Conservation (phyloP, 2,113 vertebrate genomes). For the Prunella fulvescens region DNA sequence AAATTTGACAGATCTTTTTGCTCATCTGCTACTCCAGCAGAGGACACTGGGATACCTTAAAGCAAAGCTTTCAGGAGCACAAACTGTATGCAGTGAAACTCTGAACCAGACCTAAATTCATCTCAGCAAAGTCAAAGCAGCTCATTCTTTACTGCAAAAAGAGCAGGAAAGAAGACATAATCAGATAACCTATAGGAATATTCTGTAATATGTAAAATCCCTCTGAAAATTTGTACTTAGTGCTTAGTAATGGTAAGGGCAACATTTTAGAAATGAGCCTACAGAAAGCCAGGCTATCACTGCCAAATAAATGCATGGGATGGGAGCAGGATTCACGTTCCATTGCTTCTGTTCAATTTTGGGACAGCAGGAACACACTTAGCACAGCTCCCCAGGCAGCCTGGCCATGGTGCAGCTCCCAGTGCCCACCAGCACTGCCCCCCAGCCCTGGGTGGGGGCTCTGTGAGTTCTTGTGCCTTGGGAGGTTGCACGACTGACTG, state of each 20-base stretch:
- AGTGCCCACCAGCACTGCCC: not conserved
- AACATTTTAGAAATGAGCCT: not conserved
- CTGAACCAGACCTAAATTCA: not conserved
- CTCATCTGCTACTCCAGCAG: not conserved
- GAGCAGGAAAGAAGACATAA: not conserved
- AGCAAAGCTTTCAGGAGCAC: not conserved
- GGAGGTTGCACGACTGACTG: not conserved
- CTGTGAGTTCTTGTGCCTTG: not conserved
- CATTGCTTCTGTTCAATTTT: not conserved
- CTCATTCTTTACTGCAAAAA: not conserved
- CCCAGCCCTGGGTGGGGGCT: not conserved
- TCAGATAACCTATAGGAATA: not conserved
- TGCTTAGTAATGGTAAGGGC: not conserved
- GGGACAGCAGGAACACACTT: not conserved
- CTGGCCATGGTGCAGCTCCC: not conserved
- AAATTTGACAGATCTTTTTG: not conserved
- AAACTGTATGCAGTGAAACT: not conserved
- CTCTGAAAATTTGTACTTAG: not conserved
- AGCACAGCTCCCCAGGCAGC: not conserved
- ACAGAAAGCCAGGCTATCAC: not conserved
- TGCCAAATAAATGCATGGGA: not conserved
- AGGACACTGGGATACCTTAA: not conserved
- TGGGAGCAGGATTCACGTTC: not conserved
- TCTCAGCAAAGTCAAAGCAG: not conserved
- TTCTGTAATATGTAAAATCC: not conserved